Percentiles rank a stretch among this genome's conserved stretches.
Evolutionary conservation across 2,888 invertebrate species (phyloP).

Genomic region (Alcis repandata): DNA sequence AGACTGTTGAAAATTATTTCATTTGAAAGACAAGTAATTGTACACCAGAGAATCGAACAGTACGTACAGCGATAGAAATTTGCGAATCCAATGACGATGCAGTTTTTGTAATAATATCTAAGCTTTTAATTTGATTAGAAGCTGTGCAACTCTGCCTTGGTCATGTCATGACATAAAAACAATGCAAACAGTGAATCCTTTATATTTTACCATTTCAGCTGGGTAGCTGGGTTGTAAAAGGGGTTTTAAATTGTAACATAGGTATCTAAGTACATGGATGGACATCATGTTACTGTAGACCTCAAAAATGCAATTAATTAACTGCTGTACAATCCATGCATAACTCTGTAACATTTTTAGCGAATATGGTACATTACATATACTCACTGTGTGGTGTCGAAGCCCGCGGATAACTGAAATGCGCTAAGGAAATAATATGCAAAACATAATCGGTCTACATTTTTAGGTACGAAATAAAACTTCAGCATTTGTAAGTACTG

Average conservation of each 20-base stretch:
- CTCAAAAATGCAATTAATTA: neutral
- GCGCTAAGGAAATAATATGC: slow-evolving; percentile 71
- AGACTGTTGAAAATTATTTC: too few species aligned
- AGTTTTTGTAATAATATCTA: too few species aligned
- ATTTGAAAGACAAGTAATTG: too few species aligned
- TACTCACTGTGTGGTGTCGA: slow-evolving; percentile 84
- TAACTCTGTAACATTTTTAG: neutral
- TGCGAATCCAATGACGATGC: too few species aligned
- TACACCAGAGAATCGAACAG: too few species aligned
- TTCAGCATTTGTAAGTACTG: slow-evolving; percentile 39
- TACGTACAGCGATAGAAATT: too few species aligned
- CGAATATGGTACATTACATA: slow-evolving; percentile 22
- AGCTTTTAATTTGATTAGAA: too few species aligned
- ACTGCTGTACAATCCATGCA: neutral
- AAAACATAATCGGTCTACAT: slow-evolving; percentile 27
- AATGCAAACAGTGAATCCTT: neutral
- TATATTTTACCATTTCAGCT: too few species aligned
- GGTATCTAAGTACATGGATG: too few species aligned
- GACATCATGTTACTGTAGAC: too few species aligned
- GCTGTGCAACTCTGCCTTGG: neutral
- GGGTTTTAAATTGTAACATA: too few species aligned
- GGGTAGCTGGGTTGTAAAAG: too few species aligned
- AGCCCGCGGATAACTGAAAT: slow-evolving; percentile 81
- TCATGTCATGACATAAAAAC: neutral
- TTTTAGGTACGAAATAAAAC: slow-evolving; percentile 27